A percentile compares a stretch with the other conserved stretches of the same genome.
Evolutionary conservation across 64 coral and sea anemone species (phyloP).

Genomic region (Montipora sp.): DNA sequence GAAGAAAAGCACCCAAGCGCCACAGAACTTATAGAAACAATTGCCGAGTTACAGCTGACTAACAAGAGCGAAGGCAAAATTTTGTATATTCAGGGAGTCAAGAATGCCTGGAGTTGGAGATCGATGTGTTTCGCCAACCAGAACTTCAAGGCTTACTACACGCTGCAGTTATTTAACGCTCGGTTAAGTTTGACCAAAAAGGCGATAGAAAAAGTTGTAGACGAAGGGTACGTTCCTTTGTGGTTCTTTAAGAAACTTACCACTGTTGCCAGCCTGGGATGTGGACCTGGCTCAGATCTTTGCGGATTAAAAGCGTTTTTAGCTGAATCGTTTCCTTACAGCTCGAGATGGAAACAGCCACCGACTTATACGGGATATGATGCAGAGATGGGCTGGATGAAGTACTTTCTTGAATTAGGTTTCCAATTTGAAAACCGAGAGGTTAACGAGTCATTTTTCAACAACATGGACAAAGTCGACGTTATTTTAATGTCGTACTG

Average conservation of each 20-base stretch:
- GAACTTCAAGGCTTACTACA: constrained; percentile 71
- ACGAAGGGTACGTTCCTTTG: constrained; percentile 17
- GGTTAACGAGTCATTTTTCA: constrained; percentile 4
- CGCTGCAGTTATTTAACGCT: constrained; percentile 53
- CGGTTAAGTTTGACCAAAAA: constrained; percentile 34
- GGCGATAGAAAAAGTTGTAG: constrained; percentile 39
- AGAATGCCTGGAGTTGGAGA: constrained; percentile 60
- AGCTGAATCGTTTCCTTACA: constrained; percentile 51
- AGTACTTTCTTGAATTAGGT: constrained; percentile 41
- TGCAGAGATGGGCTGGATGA: constrained; percentile 67
- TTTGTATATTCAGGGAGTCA: constrained; percentile 42
- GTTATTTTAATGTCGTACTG: constrained; percentile 65
- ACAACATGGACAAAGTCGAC: constrained; percentile 26
- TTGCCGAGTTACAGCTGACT: constrained; percentile 26
- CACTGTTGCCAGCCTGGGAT: constrained; percentile 45
- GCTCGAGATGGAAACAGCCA: constrained; percentile 12
- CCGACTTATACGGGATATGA: constrained; percentile 51
- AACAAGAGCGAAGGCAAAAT: constrained; percentile 58
- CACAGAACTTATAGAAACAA: constrained; percentile 17
- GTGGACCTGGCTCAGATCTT: constrained; percentile 67
- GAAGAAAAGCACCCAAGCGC: not conserved
- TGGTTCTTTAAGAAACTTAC: constrained; percentile 29
- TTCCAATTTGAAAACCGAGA: constrained; percentile 62
- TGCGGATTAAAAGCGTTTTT: constrained; percentile 61
- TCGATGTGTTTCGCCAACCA: constrained; percentile 73